Evolutionary conservation across 2,797 vertebrate genomes (phyloP), one percentile per base, ranked within the genome.

Genomic region (Paguma larvata): DNA sequence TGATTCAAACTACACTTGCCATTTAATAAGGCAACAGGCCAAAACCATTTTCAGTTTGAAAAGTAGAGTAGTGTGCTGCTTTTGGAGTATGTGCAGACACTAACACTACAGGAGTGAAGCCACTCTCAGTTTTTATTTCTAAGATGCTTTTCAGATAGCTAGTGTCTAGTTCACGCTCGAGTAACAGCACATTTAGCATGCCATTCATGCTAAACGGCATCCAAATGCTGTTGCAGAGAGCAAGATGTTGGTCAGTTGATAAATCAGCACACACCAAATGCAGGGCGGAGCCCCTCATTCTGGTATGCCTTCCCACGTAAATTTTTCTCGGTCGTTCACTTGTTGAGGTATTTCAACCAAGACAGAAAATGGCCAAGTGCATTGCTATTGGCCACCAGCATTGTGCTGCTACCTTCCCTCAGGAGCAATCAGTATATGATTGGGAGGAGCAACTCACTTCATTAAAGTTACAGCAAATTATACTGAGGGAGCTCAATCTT

Each of bases 61-160:
- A 53, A 93, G 51, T 2, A 79, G 34, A 25, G 34, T 23, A 73
- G n/a, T 1, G n/a, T 19, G 51, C 12, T 77, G n/a, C 27, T 94
- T 86, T 80, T 48, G 48, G 63, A 73, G 16, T 44, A 27, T 59
- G 7, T 72, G 32, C 14, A 85, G 62, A 67, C 9, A 65, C 53
- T 65, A 90, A 70, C 53, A 30, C 27, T 79, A 73, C 5, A 95
- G 72, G 79, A 72, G 1, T 59, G 38, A 95, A 90, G 59, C 10
- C 34, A 88, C 32, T 70, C 18, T 68, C 41, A 56, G 56, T 86
- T 97, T 82, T 70, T 12, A 51, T 53, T 96, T 94, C 44, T 46
- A 82, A 95, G 95, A 82, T 78, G 32, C 27, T 93, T 87, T 97
- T 75, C 53, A 56, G 56, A 94, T 4, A 46, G 83, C 63, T 70